A percentile compares a stretch with the other conserved stretches of the same genome.
phyloP scores from a whole-genome alignment of 2,888 invertebrate genomes.

The Epirrhoe alternata region DNA sequence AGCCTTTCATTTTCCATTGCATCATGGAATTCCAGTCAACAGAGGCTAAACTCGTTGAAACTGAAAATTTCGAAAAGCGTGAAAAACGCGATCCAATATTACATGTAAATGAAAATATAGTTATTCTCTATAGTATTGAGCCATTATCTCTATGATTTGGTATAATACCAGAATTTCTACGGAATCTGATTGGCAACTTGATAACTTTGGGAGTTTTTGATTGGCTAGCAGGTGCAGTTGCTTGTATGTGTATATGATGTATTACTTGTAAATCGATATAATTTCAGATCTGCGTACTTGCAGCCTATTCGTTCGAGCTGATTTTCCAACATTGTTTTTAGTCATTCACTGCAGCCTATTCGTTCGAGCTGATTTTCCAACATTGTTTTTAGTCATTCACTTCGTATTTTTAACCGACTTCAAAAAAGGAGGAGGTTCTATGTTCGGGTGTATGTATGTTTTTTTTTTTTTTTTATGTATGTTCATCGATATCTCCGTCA shows the following conservation, averaged over 20 bases:
- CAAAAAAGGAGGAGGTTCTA: too few species aligned
- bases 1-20: constrained; percentile 2
- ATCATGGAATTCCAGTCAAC: neutral
- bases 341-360: neutral
- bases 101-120: neutral
- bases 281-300: constrained; percentile 10
- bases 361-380: neutral
- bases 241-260: neutral
- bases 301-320: too few species aligned
- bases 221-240: neutral
- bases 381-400: neutral
- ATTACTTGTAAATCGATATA: constrained; percentile 13
- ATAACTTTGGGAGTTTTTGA: neutral
- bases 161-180: neutral
- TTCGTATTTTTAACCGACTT: too few species aligned
- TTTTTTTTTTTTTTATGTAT: too few species aligned
- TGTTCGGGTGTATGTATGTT: too few species aligned
- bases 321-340: neutral
- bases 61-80: neutral
- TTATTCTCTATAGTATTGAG: neutral
- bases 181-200: neutral
- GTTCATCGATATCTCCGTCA: too few species aligned
- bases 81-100: neutral
- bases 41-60: too few species aligned
- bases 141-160: neutral